Conservation (phyloP, 2,113 vertebrate genomes). For the Amphilophus citrinellus region DNA sequence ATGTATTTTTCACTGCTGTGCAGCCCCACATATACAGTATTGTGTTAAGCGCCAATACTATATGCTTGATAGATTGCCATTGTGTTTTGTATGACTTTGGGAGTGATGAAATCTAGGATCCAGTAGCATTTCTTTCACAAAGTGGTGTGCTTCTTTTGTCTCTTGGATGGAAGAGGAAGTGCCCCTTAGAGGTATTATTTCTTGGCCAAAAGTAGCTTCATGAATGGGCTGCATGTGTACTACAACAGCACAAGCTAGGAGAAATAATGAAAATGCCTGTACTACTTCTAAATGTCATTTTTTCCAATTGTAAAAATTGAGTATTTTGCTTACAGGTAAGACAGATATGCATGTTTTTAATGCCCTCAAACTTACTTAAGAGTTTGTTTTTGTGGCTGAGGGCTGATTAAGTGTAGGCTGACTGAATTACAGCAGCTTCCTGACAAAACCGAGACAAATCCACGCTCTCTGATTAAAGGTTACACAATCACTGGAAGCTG, state of each 20-base stretch:
- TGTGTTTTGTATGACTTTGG: neutral
- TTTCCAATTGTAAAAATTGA: neutral
- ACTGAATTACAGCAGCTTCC: neutral
- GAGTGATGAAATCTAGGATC: neutral
- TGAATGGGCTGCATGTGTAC: neutral
- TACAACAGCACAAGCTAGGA: neutral
- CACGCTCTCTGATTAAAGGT: neutral
- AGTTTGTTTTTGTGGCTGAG: neutral
- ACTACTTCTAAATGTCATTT: accelerated
- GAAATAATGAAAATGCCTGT: neutral
- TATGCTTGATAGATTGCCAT: neutral
- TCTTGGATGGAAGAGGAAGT: neutral
- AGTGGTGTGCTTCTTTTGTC: neutral
- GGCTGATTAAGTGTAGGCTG: neutral
- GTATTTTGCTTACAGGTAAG: too few relatives aligned
- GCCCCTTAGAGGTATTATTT: accelerated
- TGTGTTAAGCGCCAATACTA: neutral
- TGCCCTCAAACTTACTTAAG: neutral
- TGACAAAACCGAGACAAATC: neutral
- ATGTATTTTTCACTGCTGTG: neutral
- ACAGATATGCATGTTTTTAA: neutral
- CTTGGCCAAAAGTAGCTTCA: neutral
- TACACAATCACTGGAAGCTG: neutral
- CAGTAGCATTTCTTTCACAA: neutral
- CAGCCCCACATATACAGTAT: neutral